Evolutionary conservation across 1,140 invertebrate genomes (phyloP).

Genomic region (Macrocentrus cingulum): DNA sequence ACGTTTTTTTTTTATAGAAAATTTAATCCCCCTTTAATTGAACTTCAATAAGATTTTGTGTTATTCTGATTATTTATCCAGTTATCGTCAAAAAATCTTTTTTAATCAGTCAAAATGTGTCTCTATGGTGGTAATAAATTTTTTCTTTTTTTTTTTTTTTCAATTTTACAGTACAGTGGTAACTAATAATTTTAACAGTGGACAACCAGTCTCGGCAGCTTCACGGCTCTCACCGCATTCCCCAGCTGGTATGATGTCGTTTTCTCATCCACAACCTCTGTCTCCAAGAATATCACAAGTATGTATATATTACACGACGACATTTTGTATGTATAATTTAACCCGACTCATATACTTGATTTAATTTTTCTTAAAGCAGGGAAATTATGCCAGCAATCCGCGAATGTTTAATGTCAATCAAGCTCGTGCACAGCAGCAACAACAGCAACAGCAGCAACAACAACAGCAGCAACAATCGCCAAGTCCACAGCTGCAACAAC

Average conservation of each 20-base stretch:
- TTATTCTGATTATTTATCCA: not conserved
- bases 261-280: conserved; percentile 54
- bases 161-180: conserved; percentile 46
- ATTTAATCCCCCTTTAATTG: too few relatives aligned
- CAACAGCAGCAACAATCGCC: conserved; percentile 61
- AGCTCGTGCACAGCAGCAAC: conserved; percentile 47
- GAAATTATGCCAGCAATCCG: conserved; percentile 54
- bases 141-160: conserved; percentile 9
- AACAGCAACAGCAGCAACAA: conserved; percentile 44
- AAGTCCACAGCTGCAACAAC: conserved; percentile 44
- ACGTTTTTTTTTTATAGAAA: too few relatives aligned
- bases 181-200: conserved; percentile 55
- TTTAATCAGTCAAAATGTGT: too few relatives aligned
- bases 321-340: too few relatives aligned
- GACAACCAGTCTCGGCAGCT: conserved; percentile 51
- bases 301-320: conserved; percentile 15
- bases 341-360: too few relatives aligned
- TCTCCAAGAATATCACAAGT: conserved; percentile 56
- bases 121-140: too few relatives aligned
- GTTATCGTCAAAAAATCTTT: too few relatives aligned
- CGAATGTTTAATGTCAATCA: conserved; percentile 56
- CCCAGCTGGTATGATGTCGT: conserved; percentile 50
- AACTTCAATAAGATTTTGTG: conserved; percentile 1
- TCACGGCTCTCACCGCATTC: conserved; percentile 55
- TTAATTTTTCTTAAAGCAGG: conserved; percentile 32